Percentiles rank a stretch among this genome's conserved stretches.
Evolutionary conservation across 2,113 vertebrate species (phyloP).

Genomic region (Electrona antarctica): DNA sequence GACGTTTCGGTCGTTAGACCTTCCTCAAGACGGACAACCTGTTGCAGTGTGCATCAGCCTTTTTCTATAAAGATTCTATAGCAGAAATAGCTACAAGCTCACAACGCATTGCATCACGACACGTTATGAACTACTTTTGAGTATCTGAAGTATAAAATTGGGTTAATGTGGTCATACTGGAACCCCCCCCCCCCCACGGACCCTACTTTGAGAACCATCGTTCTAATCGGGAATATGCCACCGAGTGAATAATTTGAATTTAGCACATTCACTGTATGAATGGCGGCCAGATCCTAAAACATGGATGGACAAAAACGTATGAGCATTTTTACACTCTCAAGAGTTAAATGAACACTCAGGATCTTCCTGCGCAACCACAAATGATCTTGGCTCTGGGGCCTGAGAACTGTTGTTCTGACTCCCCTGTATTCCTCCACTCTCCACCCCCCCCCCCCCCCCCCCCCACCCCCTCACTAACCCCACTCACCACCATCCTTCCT

Average conservation of each 20-base stretch:
- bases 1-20: no score
- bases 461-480: background rate
- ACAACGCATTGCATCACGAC: no score
- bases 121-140: no score
- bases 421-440: conserved; percentile 24
- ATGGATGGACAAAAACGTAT: conserved; percentile 60
- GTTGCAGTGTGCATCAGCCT: no score
- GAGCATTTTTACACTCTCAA: background rate
- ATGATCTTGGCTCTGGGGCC: conserved; percentile 9
- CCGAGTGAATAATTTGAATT: conserved; percentile 18
- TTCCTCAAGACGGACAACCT: no score
- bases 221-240: conserved; percentile 19
- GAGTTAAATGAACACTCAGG: background rate
- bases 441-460: conserved; percentile 2
- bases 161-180: no score
- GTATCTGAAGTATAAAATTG: no score
- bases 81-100: no score
- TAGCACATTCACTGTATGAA: conserved; percentile 28
- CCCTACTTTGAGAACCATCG: no score
- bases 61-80: no score
- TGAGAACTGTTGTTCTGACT: conserved; percentile 31
- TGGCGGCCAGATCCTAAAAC: conserved; percentile 35
- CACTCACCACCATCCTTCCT: background rate
- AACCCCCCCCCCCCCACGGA: no score
- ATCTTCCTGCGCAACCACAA: background rate